These are phyloP conservation scores for Sebastes kiyomatsui DNA, from an alignment of 2,797 vertebrate species.

Conservation along the genomic window DNA sequence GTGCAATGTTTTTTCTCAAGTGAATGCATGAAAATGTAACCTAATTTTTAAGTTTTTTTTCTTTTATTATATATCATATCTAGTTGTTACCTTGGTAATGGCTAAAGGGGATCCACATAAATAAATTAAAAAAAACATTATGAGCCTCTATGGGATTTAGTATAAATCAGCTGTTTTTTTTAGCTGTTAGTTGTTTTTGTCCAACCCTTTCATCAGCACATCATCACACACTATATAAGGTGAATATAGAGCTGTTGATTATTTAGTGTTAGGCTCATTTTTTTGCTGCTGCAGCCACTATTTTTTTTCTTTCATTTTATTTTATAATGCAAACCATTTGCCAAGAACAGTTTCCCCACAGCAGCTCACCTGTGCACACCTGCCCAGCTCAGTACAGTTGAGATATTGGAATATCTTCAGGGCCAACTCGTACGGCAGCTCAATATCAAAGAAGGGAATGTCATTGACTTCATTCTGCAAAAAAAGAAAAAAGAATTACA, in stretches of 20 bases:
- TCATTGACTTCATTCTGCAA: constrained; percentile 94
- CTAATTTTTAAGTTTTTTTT: too few species aligned
- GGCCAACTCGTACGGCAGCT: constrained; percentile 94
- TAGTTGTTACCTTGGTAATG: too few species aligned
- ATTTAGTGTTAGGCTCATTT: neutral
- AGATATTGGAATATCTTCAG: constrained; percentile 94
- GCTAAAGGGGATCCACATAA: too few species aligned
- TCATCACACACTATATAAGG: neutral
- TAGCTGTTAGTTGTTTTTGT: neutral
- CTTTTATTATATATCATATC: too few species aligned
- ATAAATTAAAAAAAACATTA: too few species aligned
- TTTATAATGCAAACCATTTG: neutral
- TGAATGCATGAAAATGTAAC: too few species aligned
- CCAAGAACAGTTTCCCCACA: fast-evolving
- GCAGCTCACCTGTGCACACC: constrained; percentile 92
- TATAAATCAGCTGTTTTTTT: neutral
- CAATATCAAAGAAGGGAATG: constrained; percentile 95
- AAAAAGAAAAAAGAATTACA: neutral
- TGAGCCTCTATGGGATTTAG: too few species aligned
- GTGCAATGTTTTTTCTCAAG: neutral
- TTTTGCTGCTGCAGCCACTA: fast-evolving
- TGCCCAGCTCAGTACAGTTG: constrained; percentile 86
- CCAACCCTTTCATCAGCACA: neutral
- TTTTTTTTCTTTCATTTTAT: fast-evolving
- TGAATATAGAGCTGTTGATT: fast-evolving